phyloP scores from a whole-genome alignment of 2,888 invertebrate species.

The Syritta pipiens region DNA sequence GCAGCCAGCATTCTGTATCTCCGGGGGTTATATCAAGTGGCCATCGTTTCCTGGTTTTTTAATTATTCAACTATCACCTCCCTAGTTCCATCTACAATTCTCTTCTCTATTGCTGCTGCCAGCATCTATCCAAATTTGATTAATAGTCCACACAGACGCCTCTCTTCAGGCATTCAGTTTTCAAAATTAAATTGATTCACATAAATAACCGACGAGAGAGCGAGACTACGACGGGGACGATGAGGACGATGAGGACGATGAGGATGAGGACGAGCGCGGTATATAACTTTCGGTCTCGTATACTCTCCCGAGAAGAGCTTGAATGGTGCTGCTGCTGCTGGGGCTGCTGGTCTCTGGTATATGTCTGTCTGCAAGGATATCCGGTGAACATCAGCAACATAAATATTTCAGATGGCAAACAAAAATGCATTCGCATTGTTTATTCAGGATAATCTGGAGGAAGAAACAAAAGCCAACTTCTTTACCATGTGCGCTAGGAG shows the following conservation, averaged over 20 bases:
- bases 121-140: constrained; percentile 27
- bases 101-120: no score
- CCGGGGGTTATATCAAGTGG: background rate
- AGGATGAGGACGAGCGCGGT: no score
- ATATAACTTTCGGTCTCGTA: constrained; percentile 7
- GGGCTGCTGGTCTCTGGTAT: background rate
- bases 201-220: constrained; percentile 32
- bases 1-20: no score
- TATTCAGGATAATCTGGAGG: constrained; percentile 47
- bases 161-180: constrained; percentile 25
- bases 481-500: constrained; percentile 42
- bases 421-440: constrained; percentile 61
- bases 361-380: constrained; percentile 52
- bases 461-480: constrained; percentile 43
- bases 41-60: background rate
- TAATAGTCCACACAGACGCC: constrained; percentile 21
- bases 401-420: constrained; percentile 51
- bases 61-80: background rate
- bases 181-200: constrained; percentile 45
- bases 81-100: background rate
- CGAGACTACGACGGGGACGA: no score
- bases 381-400: constrained; percentile 43
- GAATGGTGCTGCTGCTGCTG: no score
- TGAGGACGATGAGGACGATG: no score
- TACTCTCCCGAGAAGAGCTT: constrained; percentile 1